These are phyloP conservation scores for Pterostichus madidus DNA, from an alignment of 2,888 invertebrate genomes.

Conservation along the genomic window DNA sequence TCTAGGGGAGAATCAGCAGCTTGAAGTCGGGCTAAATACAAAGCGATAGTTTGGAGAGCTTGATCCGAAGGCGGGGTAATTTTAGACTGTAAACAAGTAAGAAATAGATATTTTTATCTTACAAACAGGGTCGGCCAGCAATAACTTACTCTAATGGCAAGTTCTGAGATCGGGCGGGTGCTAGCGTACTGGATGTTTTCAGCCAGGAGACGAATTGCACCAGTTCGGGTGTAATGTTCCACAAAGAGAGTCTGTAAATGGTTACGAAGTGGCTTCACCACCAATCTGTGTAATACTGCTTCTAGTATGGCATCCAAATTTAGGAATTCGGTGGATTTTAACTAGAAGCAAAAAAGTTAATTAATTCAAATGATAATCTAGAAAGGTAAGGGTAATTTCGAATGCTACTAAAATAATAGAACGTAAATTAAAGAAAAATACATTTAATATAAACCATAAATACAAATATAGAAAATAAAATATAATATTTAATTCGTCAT, in stretches of 20 bases:
- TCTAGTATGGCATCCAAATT: constrained; percentile 97
- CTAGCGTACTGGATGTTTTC: constrained; percentile 86
- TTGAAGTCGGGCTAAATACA: constrained; percentile 90
- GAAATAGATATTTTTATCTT: constrained; percentile 22
- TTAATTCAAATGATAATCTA: constrained; percentile 2
- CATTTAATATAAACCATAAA: background rate
- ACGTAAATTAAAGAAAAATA: background rate
- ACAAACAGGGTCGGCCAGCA: background rate
- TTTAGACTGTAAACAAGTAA: constrained; percentile 79
- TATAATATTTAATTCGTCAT: background rate
- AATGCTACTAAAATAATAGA: background rate
- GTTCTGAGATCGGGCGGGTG: constrained; percentile 83
- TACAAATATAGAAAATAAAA: background rate
- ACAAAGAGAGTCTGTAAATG: constrained; percentile 92
- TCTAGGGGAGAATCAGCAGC: constrained; percentile 95
- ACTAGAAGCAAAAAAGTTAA: constrained; percentile 76
- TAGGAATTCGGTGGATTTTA: constrained; percentile 94
- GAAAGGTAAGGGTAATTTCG: background rate
- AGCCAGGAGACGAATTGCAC: constrained; percentile 86
- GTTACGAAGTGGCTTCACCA: constrained; percentile 91
- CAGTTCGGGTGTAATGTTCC: constrained; percentile 89
- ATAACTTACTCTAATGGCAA: constrained; percentile 83
- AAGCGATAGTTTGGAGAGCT: constrained; percentile 88
- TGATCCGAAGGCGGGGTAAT: constrained; percentile 88
- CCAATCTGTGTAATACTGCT: constrained; percentile 94